Conservation (phyloP, 1,140 invertebrate genomes). For the Acyrthosiphon pisum region DNA sequence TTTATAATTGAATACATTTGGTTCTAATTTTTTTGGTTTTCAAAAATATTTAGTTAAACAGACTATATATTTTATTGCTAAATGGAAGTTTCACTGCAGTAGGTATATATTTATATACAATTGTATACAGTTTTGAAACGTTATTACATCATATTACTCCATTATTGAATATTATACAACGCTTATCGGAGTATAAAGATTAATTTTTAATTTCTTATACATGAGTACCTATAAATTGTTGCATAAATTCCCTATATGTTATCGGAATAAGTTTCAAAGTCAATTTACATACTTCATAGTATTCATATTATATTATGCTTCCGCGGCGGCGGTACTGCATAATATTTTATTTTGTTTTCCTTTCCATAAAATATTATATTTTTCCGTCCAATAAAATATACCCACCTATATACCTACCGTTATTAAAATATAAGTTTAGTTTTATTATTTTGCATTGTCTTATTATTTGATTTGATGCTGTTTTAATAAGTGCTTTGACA, state of each 20-base stretch:
- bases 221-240: not conserved
- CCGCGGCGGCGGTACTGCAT: not conserved
- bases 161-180: not conserved
- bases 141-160: not conserved
- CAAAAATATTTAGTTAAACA: too few relatives aligned
- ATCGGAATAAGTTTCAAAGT: slow-evolving; percentile 9
- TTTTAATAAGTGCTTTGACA: not conserved
- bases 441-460: not conserved
- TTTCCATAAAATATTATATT: not conserved
- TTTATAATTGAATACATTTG: too few relatives aligned
- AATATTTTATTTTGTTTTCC: slow-evolving; percentile 2
- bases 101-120: too few relatives aligned
- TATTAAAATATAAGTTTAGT: not conserved
- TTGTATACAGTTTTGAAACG: not conserved
- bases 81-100: too few relatives aligned
- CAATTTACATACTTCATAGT: not conserved
- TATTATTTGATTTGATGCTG: not conserved
- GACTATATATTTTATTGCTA: too few relatives aligned
- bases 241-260: not conserved
- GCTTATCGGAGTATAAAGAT: not conserved
- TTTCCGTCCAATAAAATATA: not conserved
- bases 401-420: too few relatives aligned
- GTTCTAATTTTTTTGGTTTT: too few relatives aligned
- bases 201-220: not conserved
- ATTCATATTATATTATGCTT: not conserved